Conservation (phyloP, 2,113 vertebrate genomes). For the Festucalex cinctus region DNA sequence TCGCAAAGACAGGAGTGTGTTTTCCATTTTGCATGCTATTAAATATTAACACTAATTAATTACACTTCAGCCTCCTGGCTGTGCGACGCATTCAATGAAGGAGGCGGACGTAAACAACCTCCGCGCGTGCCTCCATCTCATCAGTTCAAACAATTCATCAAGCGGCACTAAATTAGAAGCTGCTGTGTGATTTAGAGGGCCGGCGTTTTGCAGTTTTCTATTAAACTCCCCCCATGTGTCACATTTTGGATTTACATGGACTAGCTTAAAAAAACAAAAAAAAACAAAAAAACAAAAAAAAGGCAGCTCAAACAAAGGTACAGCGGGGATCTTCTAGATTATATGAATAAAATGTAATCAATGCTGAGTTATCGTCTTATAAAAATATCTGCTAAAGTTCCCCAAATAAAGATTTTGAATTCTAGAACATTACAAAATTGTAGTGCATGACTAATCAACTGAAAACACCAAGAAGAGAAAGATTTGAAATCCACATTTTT, state of each 20-base stretch:
- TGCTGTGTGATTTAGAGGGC: conserved; percentile 36
- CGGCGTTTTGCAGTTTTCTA: conserved; percentile 32
- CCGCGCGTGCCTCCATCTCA: conserved; percentile 35
- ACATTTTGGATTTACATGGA: conserved; percentile 34
- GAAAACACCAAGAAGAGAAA: too few species aligned
- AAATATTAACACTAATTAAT: conserved; percentile 23
- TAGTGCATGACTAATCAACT: too few species aligned
- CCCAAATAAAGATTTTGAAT: too few species aligned
- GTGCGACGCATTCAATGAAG: conserved; percentile 28
- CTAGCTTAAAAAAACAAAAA: conserved; percentile 25
- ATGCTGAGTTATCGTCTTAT: conserved; percentile 6
- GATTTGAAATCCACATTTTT: too few species aligned
- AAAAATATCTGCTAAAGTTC: too few species aligned
- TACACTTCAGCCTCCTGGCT: conserved; percentile 18
- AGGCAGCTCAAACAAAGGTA: not conserved
- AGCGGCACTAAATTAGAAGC: conserved; percentile 56
- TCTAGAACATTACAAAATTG: too few species aligned
- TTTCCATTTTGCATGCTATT: conserved; percentile 21
- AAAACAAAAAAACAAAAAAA: too few species aligned
- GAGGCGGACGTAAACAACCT: conserved; percentile 11
- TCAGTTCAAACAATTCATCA: conserved; percentile 40
- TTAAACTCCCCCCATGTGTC: conserved; percentile 10
- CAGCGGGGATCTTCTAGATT: not conserved
- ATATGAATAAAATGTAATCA: conserved; percentile 10
- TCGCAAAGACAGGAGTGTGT: not conserved